phyloP scores from a whole-genome alignment of 1,140 invertebrate genomes.

The Leptestheria dahalacensis region DNA sequence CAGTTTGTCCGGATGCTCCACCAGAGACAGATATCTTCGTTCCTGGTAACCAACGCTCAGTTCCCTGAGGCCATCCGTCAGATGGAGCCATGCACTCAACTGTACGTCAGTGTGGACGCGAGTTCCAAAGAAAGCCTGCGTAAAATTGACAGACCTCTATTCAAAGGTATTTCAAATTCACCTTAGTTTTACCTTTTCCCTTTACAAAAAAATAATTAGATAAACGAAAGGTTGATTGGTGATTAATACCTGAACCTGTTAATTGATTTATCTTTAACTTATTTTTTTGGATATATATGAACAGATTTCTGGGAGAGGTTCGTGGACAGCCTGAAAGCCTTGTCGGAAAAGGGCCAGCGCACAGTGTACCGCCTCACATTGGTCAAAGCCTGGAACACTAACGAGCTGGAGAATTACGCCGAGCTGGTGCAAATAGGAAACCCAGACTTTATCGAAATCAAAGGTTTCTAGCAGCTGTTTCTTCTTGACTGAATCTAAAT shows the following conservation, averaged over 20 bases:
- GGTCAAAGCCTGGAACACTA: slow-evolving; percentile 45
- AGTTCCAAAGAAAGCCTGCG: slow-evolving; percentile 45
- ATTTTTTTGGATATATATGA: neutral
- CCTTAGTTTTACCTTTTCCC: too few relatives aligned
- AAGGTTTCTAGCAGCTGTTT: too few relatives aligned
- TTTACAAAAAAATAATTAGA: too few relatives aligned
- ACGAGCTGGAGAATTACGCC: slow-evolving; percentile 44
- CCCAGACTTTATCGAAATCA: slow-evolving; percentile 51
- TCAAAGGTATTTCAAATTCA: slow-evolving; percentile 23
- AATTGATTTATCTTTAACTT: too few relatives aligned
- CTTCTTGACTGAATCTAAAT: too few relatives aligned
- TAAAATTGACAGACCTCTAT: slow-evolving; percentile 46
- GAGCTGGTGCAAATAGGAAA: slow-evolving; percentile 39
- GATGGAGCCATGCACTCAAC: slow-evolving; percentile 41
- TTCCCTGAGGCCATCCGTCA: slow-evolving; percentile 43
- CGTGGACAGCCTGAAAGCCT: slow-evolving; percentile 37
- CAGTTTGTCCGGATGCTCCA: slow-evolving; percentile 39
- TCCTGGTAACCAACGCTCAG: slow-evolving; percentile 48
- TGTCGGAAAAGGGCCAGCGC: slow-evolving; percentile 40
- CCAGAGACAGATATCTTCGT: slow-evolving; percentile 37
- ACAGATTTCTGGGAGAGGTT: slow-evolving; percentile 46
- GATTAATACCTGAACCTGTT: neutral
- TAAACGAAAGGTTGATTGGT: neutral
- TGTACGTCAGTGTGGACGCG: slow-evolving; percentile 49
- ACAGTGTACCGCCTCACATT: slow-evolving; percentile 48